phyloP scores from a whole-genome alignment of 2,113 vertebrate genomes.

The Microcebus tavaratra region DNA sequence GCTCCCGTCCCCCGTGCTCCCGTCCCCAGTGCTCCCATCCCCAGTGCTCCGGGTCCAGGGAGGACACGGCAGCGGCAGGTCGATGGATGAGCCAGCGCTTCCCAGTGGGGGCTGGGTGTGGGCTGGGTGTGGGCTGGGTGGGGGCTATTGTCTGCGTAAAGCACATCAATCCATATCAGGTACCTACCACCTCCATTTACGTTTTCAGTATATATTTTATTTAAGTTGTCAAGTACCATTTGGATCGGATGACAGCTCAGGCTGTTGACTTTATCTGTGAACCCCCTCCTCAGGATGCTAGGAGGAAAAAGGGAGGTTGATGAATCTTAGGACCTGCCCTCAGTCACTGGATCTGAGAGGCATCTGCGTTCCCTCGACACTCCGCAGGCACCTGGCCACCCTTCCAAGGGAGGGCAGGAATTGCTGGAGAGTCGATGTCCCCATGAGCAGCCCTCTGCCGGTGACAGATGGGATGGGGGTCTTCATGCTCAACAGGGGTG shows the following conservation, averaged over 20 bases:
- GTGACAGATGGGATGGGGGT: background rate
- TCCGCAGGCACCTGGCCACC: background rate
- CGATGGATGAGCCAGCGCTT: background rate
- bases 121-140: fast-evolving
- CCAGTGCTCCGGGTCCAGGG: background rate
- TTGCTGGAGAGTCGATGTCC: background rate
- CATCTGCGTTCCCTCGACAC: fast-evolving
- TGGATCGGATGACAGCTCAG: background rate
- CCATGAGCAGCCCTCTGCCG: background rate
- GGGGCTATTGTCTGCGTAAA: background rate
- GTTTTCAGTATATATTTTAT: background rate
- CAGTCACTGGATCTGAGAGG: background rate
- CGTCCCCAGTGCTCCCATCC: too few species aligned
- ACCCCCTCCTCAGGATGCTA: background rate
- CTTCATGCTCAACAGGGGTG: background rate
- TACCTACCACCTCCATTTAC: background rate
- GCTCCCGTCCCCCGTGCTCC: too few species aligned
- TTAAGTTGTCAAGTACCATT: background rate
- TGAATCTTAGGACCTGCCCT: background rate
- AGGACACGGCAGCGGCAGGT: background rate
- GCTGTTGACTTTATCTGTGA: background rate
- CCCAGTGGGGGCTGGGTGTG: fast-evolving
- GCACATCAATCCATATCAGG: background rate
- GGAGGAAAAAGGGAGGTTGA: background rate
- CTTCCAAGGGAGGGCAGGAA: background rate